phyloP scores from a whole-genome alignment of 2,888 invertebrate genomes.

The Thymelicus sylvestris region DNA sequence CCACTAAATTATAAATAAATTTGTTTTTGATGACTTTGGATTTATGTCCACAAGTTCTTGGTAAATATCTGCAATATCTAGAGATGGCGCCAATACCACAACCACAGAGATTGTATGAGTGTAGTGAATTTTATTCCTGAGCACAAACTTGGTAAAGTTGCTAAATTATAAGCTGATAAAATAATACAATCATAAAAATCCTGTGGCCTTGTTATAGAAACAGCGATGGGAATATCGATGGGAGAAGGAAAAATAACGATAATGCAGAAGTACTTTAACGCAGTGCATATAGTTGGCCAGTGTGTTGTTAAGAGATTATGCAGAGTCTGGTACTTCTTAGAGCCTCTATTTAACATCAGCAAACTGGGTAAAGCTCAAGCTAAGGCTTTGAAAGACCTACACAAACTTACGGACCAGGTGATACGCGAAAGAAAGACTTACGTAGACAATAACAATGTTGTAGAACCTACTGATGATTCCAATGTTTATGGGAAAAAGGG shows the following conservation, averaged over 20 bases:
- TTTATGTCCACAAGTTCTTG: too few relatives aligned
- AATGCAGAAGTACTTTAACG: conserved; percentile 71
- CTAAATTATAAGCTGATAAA: not conserved
- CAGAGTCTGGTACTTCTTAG: conserved; percentile 38
- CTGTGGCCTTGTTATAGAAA: conserved; percentile 44
- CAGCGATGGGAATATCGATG: conserved; percentile 85
- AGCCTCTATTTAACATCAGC: conserved; percentile 34
- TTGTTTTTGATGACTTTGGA: too few relatives aligned
- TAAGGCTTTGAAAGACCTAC: conserved; percentile 68
- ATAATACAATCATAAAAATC: not conserved
- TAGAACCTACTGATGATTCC: conserved; percentile 39
- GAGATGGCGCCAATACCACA: too few relatives aligned
- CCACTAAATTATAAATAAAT: too few relatives aligned
- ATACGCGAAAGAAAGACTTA: conserved; percentile 66
- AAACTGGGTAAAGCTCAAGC: conserved; percentile 33
- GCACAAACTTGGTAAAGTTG: not conserved
- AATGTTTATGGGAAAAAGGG: conserved; percentile 64
- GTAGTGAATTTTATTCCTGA: too few relatives aligned
- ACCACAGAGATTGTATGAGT: too few relatives aligned
- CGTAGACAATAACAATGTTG: conserved; percentile 41
- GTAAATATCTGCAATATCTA: too few relatives aligned
- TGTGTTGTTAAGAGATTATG: conserved; percentile 38
- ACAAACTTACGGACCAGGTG: conserved; percentile 78
- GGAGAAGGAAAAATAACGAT: conserved; percentile 56
- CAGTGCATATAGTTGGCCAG: conserved; percentile 59